A percentile compares a stretch with the other conserved stretches of the same genome.
Evolutionary conservation across 2,888 invertebrate species (phyloP).

Genomic region (Lasioglossum oenotherae): DNA sequence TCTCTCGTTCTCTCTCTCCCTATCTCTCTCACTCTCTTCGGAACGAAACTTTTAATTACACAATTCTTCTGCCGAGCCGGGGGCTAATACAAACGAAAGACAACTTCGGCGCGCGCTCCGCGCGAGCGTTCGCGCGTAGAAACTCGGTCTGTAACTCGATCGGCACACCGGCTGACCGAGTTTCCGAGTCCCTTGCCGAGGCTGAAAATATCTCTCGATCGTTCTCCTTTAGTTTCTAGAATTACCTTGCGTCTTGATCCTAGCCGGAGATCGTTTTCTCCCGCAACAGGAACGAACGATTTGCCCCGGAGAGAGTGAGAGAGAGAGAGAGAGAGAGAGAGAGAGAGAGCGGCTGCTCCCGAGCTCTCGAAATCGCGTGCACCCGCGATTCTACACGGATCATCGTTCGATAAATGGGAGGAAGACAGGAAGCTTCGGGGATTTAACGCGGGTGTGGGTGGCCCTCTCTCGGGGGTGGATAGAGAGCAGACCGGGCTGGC

Average conservation of each 20-base stretch:
- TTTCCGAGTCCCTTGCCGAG: slow-evolving; percentile 30
- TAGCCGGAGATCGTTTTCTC: slow-evolving; percentile 23
- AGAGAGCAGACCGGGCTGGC: not conserved
- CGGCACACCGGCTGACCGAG: slow-evolving; percentile 38
- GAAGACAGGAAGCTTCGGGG: slow-evolving; percentile 31
- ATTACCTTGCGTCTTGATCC: slow-evolving; percentile 36
- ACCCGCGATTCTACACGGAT: slow-evolving; percentile 29
- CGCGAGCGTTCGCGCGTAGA: not conserved
- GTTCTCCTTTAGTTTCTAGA: slow-evolving; percentile 53
- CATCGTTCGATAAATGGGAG: slow-evolving; percentile 57
- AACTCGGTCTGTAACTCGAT: slow-evolving; percentile 6
- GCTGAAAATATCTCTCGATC: slow-evolving; percentile 49
- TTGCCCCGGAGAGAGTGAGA: not conserved
- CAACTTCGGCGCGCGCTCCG: not conserved
- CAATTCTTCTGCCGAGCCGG: not conserved
- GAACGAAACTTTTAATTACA: slow-evolving; percentile 13
- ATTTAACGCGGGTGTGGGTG: not conserved
- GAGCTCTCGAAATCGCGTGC: slow-evolving; percentile 40
- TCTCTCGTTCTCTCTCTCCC: not conserved
- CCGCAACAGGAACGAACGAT: slow-evolving; percentile 49
- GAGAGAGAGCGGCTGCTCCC: not conserved
- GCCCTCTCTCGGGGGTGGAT: slow-evolving; percentile 1
- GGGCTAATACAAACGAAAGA: slow-evolving; percentile 1
- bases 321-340: not conserved
- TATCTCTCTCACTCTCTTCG: not conserved